Percentiles rank a stretch among this genome's conserved stretches.
phyloP scores from a whole-genome alignment of 2,113 vertebrate genomes.

The Nymphicus hollandicus region DNA sequence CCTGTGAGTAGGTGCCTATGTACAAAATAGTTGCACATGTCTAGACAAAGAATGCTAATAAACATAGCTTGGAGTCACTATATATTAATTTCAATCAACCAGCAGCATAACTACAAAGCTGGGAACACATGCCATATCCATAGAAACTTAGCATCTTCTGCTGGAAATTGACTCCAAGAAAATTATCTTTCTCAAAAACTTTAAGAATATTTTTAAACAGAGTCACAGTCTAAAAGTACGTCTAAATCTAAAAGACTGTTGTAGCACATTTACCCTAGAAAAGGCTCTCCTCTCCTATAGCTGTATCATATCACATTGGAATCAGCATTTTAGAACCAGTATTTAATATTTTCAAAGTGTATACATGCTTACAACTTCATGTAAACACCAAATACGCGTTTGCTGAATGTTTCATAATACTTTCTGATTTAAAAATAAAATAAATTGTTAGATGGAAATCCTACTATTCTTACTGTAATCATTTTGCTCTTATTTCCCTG shows the following conservation, averaged over 20 bases:
- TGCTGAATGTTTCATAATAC: not conserved
- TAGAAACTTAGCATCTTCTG: not conserved
- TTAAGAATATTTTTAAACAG: not conserved
- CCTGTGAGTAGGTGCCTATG: not conserved
- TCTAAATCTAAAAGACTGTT: not conserved
- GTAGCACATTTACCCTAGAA: not conserved
- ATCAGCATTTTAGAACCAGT: not conserved
- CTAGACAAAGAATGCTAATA: not conserved
- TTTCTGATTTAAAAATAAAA: not conserved
- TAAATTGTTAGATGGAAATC: not conserved
- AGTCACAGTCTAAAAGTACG: accelerated
- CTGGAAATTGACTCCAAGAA: not conserved
- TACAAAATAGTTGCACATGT: not conserved
- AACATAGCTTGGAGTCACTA: not conserved
- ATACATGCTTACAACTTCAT: not conserved
- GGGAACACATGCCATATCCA: not conserved
- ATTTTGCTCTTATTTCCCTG: not conserved
- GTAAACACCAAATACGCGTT: not conserved
- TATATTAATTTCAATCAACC: not conserved
- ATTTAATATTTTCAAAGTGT: not conserved
- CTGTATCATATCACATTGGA: not conserved
- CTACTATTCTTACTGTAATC: not conserved
- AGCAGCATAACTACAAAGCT: not conserved
- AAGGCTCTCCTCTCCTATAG: not conserved
- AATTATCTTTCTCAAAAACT: not conserved